Base-by-base conservation (phyloP, 2,113 vertebrate genomes). In the Donacobius atricapilla region DNA sequence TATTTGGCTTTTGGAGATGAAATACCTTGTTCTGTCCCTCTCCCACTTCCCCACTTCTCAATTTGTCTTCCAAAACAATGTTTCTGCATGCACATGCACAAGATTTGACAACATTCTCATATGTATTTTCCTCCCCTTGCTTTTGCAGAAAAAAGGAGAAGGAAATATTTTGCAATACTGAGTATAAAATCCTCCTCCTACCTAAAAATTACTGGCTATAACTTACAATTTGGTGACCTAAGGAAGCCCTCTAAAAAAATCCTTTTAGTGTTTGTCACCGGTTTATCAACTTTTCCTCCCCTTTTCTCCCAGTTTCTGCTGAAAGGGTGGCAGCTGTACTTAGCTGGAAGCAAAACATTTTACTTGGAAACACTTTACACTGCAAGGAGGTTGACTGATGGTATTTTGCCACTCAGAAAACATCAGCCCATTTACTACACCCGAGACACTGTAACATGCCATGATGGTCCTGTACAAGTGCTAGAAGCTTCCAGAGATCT, bases 341-440 rank as follows among this genome's bases (percentile, higher is more conserved):
- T 42, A 69, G 35, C 1, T 86, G 51, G 58, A 95, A 92, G 71
- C 28, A 88, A 77, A 96, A 25, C 50, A 79, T 51, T 90, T 87
- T 33, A 64, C 63, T 35, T 69, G 81, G 45, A 79, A 78, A 30
- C 25, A 27, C 9, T 90, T 77, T 30, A 90, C 8, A 83, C 7
- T 77, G 63, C 82, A 73, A 94, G 35, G 21, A 85, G 31, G 11
- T n/a, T 87, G 42, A 83, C 58, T 77, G 78, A 90, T 77, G 45
- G 39, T 44, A 58, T 60, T 91, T 73, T 68, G 51, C 60, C 44
- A 60, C 33, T 93, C 81, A 94, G 69, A 81, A 95, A 93, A 95
- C 27, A 13, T 63, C 63, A 81, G 47, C 7, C 47, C 51, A 69
- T 66, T 66, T 90, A 54, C 33, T 40, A 68, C 11, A 90, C 19